These are phyloP conservation scores for Prionailurus viverrinus DNA, from an alignment of 2,113 vertebrate genomes.

Conservation along the genomic window DNA sequence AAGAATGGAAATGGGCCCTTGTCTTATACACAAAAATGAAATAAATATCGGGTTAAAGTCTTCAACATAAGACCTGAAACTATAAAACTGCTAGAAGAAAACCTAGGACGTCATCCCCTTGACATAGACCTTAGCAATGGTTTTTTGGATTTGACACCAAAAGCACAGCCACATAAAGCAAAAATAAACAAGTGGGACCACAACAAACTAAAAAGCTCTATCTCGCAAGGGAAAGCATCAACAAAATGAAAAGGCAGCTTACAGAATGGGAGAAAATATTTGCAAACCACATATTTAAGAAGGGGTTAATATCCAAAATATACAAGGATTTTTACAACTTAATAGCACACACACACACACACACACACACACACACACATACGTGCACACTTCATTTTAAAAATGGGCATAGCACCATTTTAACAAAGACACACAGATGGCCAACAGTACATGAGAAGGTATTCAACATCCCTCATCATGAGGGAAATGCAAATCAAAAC, in stretches of 20 bases:
- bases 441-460: not conserved
- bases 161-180: not conserved
- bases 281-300: not conserved
- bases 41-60: not conserved
- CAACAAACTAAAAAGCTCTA: not conserved
- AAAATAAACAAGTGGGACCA: not conserved
- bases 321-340: not conserved
- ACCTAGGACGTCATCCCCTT: not conserved
- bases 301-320: not conserved
- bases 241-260: not conserved
- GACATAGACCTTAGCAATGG: not conserved
- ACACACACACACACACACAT: too few relatives aligned
- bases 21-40: not conserved
- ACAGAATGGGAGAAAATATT: not conserved
- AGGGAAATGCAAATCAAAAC: not conserved
- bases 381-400: not conserved
- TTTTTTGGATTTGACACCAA: not conserved
- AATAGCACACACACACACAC: not conserved
- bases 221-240: not conserved
- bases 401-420: not conserved
- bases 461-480: not conserved
- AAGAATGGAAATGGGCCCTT: not conserved
- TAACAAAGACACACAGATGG: not conserved
- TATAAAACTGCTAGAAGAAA: not conserved
- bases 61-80: not conserved